Base-by-base conservation (phyloP, 2,113 vertebrate species). In the Zosterops japonicus region DNA sequence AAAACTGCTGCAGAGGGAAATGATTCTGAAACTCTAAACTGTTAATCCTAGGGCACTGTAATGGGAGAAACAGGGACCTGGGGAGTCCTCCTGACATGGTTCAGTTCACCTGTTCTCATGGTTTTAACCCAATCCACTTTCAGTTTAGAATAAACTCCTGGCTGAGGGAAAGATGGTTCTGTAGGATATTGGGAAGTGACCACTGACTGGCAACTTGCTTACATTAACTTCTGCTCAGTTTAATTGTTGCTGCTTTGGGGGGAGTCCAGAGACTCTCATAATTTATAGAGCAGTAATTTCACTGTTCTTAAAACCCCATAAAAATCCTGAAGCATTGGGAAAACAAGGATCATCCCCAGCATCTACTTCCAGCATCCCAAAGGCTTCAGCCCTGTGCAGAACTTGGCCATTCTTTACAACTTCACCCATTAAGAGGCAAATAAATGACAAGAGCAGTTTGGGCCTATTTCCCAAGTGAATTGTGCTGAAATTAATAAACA, bases 161-260 rank as follows among this genome's bases (percentile, higher is more conserved):
- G 27, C 2, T 55, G 69, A 33, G 29, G 44, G 25, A 41, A 82
- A 92, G 28, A 14, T 23, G 82, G 31, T 12, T 78, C 65, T 67
- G 65, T 2, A 53, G 84, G 52, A 16, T 12, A 5, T 29, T 0
- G 0, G 28, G 29, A 8, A 67, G 31, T 4, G 39, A 63, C 16
- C 75, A 8, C 41, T 22, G 35, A 46, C n/a, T 67, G 60, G 77
- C 20, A 74, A 19, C 22, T 11, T 23, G 23, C 27, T 50, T 49
- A 8, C 5, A 1, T 33, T 15, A 67, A 46, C 28, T 78, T 20
- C 31, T 23, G 8, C 21, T 57, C 8, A 5, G 17, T 25, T 70
- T 44, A 53, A 57, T 20, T 2, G 0, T 9, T 2, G 1, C 64
- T 65, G 10, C 10, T 42, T 9, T 65, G 14, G 5, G 35, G 16